Evolutionary conservation across 2,888 invertebrate genomes (phyloP).

Genomic region (Geophilus truncorum): DNA sequence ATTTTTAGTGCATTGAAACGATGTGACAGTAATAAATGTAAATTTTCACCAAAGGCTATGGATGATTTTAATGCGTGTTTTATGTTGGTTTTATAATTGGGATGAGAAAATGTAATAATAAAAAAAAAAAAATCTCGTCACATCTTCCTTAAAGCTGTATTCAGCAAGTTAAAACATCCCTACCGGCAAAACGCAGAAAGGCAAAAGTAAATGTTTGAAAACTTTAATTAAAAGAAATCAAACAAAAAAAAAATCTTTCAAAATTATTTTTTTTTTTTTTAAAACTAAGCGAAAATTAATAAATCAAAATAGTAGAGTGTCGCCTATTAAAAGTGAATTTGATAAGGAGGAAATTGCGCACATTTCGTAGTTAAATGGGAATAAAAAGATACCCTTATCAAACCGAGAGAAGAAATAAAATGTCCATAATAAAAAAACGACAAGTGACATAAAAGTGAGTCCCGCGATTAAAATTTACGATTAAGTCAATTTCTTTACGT

Average conservation of each 20-base stretch:
- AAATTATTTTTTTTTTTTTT: neutral
- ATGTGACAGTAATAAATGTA: constrained; percentile 8
- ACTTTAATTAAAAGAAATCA: neutral
- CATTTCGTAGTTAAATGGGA: neutral
- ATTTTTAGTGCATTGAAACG: neutral
- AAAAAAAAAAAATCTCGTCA: too few relatives aligned
- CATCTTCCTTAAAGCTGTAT: neutral
- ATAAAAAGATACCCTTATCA: neutral
- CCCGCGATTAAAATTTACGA: neutral
- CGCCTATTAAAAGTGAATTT: neutral
- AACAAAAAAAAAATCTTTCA: too few relatives aligned
- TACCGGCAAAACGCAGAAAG: neutral
- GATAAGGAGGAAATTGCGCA: neutral
- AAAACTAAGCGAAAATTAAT: neutral
- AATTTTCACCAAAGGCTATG: neutral
- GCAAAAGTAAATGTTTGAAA: neutral
- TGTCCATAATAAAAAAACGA: neutral
- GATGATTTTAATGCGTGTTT: neutral
- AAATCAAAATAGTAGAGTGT: neutral
- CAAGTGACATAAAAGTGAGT: neutral
- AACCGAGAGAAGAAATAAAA: neutral
- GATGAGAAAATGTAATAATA: neutral
- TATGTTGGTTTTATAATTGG: neutral
- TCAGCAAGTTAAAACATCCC: neutral
- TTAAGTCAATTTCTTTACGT: neutral